Evolutionary conservation across 1,140 invertebrate genomes (phyloP).

Genomic region (Trichonephila clavata): DNA sequence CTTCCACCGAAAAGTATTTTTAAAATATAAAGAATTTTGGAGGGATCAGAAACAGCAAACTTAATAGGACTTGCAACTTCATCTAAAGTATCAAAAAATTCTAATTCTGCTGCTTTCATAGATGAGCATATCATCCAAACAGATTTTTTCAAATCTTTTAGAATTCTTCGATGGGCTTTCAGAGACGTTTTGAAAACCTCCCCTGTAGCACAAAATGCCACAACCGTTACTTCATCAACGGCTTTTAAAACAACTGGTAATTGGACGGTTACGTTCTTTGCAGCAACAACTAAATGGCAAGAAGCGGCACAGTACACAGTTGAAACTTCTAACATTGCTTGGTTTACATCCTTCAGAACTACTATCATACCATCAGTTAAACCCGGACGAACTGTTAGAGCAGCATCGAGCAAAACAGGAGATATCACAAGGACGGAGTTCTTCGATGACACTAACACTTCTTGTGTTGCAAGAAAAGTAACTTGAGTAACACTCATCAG

Average conservation of each 20-base stretch:
- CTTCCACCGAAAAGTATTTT: not conserved
- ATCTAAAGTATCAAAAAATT: conserved; percentile 44
- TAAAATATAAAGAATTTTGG: not conserved
- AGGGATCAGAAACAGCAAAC: not conserved
- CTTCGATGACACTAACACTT: conserved; percentile 32
- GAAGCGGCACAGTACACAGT: conserved; percentile 31
- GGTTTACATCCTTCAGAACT: conserved; percentile 37
- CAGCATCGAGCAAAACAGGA: conserved; percentile 19
- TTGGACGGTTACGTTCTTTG: not conserved
- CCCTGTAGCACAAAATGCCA: not conserved
- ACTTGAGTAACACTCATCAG: not conserved
- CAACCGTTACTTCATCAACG: not conserved
- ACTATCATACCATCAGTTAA: not conserved
- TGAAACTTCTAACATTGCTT: conserved; percentile 34
- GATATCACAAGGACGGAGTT: not conserved
- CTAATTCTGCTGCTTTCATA: not conserved
- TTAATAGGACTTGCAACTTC: conserved; percentile 1
- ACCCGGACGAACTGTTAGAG: not conserved
- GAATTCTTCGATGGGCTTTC: not conserved
- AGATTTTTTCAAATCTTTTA: conserved; percentile 31
- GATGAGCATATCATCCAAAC: not conserved
- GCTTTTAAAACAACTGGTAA: conserved; percentile 21
- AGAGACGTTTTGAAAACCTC: conserved; percentile 23
- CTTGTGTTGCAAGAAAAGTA: conserved; percentile 32
- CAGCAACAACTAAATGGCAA: not conserved